Percentiles rank a stretch among this genome's conserved stretches.
Conservation (phyloP, 2,888 invertebrate genomes). For the Apoda limacodes region DNA sequence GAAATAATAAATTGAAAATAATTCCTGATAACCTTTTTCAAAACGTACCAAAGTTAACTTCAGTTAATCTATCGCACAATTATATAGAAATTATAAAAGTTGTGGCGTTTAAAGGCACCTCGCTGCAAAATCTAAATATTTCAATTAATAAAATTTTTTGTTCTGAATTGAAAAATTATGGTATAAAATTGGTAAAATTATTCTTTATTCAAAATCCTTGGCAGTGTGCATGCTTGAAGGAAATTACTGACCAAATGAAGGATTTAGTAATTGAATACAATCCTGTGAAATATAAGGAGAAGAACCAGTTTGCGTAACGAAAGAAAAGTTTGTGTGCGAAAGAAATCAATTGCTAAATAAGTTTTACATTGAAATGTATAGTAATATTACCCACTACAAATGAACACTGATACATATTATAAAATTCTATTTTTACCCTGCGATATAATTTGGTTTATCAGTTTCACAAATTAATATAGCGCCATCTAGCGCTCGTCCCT, state of each 20-base stretch:
- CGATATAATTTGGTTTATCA: too few species aligned
- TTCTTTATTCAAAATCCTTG: slow-evolving; percentile 51
- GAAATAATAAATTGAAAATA: slow-evolving; percentile 34
- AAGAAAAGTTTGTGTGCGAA: slow-evolving; percentile 34
- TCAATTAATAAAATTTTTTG: slow-evolving; percentile 47
- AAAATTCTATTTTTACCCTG: too few species aligned
- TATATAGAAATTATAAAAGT: slow-evolving; percentile 35
- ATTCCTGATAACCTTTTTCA: slow-evolving; percentile 39
- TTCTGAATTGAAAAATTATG: slow-evolving; percentile 40
- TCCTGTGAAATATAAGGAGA: slow-evolving; percentile 31
- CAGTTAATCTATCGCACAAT: slow-evolving; percentile 43
- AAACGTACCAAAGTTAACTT: slow-evolving; percentile 30
- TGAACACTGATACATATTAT: too few species aligned
- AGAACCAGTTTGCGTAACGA: slow-evolving; percentile 39
- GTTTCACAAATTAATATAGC: too few species aligned
- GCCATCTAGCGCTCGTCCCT: too few species aligned
- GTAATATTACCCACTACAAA: too few species aligned
- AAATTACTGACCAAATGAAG: slow-evolving; percentile 42
- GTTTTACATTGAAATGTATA: slow-evolving; percentile 31
- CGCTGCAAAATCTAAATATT: slow-evolving; percentile 40
- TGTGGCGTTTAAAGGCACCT: slow-evolving; percentile 37
- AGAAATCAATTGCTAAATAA: slow-evolving; percentile 35
- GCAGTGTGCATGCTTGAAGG: slow-evolving; percentile 48
- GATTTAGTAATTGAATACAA: slow-evolving; percentile 37
- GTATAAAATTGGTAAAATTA: slow-evolving; percentile 36